Conservation (phyloP, 2,888 invertebrate species). For the Dilophus febrilis region DNA sequence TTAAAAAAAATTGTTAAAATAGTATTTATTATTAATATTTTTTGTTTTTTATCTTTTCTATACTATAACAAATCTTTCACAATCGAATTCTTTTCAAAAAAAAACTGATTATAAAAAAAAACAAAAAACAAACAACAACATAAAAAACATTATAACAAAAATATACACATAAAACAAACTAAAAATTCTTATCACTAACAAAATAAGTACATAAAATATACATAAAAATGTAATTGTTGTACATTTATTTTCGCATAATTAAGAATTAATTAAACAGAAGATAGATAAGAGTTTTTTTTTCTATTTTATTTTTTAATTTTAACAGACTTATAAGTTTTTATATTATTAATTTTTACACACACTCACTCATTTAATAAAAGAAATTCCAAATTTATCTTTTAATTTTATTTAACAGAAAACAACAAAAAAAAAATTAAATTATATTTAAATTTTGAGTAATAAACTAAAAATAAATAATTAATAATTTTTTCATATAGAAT, state of each 20-base stretch:
- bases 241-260: not conserved
- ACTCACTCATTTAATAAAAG: not conserved
- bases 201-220: conserved; percentile 4
- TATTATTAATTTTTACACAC: not conserved
- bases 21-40: no score
- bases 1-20: not conserved
- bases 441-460: not conserved
- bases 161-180: no score
- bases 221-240: not conserved
- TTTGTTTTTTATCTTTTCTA: no score
- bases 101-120: conserved; percentile 1
- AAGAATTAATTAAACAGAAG: not conserved
- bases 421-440: not conserved
- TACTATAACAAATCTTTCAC: no score
- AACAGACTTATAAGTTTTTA: conserved; percentile 2
- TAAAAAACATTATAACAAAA: no score
- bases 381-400: not conserved
- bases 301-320: not conserved
- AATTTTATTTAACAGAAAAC: no score
- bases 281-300: conserved; percentile 1
- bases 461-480: not conserved
- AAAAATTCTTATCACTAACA: conserved; percentile 6
- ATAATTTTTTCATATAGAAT: no score
- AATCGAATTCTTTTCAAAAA: no score
- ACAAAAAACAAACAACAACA: not conserved